Base-by-base conservation (phyloP, 2,888 invertebrate genomes). In the Himalopsyche anomala region DNA sequence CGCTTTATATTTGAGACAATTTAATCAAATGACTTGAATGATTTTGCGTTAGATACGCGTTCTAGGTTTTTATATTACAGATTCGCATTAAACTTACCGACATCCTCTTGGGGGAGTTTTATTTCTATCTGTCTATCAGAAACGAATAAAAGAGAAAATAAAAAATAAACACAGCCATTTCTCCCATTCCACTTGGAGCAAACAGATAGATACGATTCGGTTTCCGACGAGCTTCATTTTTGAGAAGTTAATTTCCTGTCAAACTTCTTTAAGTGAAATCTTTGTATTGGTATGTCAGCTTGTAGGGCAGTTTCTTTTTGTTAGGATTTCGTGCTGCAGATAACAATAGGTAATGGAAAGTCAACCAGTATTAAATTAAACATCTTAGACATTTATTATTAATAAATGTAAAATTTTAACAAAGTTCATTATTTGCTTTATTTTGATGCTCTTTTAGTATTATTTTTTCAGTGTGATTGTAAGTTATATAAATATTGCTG, bases 221-320 rank as follows among this genome's bases (percentile, higher is more conserved):
- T 69, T 82, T 85, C 82, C 82, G 83, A 85, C 83, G 81, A 85
- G 91, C 91, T 91, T 92, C 92, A 91, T 92, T 92, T 92, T 92
- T 91, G 91, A 91, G 91, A 92, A 88, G 91, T 92, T 92, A 92
- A 92, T 92, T 92, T 92, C 92, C 92, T 92, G 92, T 91, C 91
- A 90, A 91, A 90, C 91, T 91, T 92, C 91, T 92, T 91, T 91
- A 91, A 91, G 84, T 85, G 89, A 85, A 87, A 85, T 87, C 87
- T 85, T 87, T 85, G 82, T 74, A 15, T 74, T 4, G 36, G 28
- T 74, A 11, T 62, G 62, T 62, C 28, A 36, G 15, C 74, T 15
- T 15, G 74, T 8, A 19, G 74, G 74, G 74, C 74, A 74, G 74
- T 36, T 62, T n/a, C 19, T 62, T 19, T 11, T 74, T 74, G 9